Evolutionary conservation across 2,888 invertebrate species (phyloP).

Genomic region (Nemurella pictetii): DNA sequence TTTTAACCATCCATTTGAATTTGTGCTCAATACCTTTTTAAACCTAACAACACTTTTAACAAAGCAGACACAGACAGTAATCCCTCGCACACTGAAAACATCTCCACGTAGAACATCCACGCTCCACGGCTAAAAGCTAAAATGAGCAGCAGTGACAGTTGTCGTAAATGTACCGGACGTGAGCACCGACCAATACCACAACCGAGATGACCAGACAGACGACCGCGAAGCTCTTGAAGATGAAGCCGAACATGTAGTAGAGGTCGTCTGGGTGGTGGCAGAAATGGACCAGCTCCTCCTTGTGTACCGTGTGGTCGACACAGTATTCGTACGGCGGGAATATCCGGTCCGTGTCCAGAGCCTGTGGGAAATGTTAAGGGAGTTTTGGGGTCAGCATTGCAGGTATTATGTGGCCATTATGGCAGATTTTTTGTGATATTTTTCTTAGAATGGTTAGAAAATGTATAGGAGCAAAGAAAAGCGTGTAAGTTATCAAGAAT

Average conservation of each 20-base stretch:
- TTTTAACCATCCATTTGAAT: not conserved
- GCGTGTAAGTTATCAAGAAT: too few species aligned
- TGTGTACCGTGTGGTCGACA: constrained; percentile 7
- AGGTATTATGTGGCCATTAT: too few species aligned
- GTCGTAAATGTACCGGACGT: constrained; percentile 21
- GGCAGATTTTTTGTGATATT: too few species aligned
- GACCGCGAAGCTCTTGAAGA: constrained; percentile 18
- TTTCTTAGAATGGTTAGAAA: too few species aligned
- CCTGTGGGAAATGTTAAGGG: not conserved
- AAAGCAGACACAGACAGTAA: too few species aligned
- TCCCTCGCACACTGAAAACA: too few species aligned
- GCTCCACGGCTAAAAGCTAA: not conserved
- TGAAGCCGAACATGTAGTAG: constrained; percentile 19
- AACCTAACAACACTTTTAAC: not conserved
- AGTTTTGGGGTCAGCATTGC: too few species aligned
- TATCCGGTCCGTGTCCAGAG: constrained; percentile 6
- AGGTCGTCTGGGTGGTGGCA: constrained; percentile 7
- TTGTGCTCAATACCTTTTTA: not conserved
- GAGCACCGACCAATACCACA: not conserved
- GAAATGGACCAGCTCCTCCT: constrained; percentile 4
- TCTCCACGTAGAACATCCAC: not conserved
- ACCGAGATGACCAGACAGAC: constrained; percentile 16
- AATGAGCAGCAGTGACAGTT: constrained; percentile 16
- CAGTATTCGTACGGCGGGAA: constrained; percentile 15
- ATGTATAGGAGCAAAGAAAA: too few species aligned